These are phyloP conservation scores for Daphoenositta chrysoptera DNA, from an alignment of 2,113 vertebrate genomes.

Conservation along the genomic window DNA sequence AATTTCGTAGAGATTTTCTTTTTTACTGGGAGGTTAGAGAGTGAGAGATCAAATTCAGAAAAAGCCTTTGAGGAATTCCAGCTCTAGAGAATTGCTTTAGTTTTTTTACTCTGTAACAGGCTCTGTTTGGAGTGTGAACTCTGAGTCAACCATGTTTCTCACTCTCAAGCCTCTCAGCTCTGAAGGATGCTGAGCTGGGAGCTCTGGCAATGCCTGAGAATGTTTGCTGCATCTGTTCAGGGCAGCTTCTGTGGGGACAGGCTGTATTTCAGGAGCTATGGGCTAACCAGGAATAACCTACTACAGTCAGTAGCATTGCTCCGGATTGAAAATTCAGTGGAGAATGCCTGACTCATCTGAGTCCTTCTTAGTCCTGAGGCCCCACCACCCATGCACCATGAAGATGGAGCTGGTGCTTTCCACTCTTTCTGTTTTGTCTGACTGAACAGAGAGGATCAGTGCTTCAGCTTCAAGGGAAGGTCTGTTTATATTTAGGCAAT, in stretches of 20 bases:
- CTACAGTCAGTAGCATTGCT: neutral
- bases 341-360: neutral
- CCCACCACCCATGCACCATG: neutral
- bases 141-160: neutral
- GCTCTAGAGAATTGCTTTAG: neutral
- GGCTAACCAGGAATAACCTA: neutral
- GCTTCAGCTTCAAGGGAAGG: neutral
- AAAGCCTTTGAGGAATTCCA: neutral
- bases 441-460: neutral
- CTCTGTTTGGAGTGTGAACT: neutral
- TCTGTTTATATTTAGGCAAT: neutral
- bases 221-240: neutral
- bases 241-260: neutral
- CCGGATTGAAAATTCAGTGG: neutral
- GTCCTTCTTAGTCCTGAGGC: neutral
- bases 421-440: neutral
- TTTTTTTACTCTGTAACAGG: neutral
- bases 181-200: neutral
- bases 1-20: neutral
- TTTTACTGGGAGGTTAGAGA: neutral
- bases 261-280: neutral
- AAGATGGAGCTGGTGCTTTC: neutral
- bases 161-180: neutral
- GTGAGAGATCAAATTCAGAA: neutral
- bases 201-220: neutral